Percentiles rank a stretch among this genome's conserved stretches.
Evolutionary conservation across 1,140 invertebrate species (phyloP).

Genomic region (Plectrocnemia conspersa): DNA sequence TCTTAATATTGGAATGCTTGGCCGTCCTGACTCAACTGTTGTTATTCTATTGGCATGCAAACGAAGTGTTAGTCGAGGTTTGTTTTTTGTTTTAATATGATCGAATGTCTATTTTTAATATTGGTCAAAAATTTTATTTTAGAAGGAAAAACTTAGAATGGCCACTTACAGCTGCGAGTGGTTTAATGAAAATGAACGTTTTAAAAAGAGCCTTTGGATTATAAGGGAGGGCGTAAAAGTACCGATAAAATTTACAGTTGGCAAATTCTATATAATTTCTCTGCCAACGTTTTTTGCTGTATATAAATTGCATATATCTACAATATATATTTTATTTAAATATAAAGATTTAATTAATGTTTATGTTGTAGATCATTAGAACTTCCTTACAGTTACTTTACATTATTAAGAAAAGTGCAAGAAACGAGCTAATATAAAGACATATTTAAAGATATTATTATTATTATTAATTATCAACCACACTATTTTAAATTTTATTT

Average conservation of each 20-base stretch:
- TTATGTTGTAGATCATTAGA: conserved; percentile 32
- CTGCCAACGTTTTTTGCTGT: conserved; percentile 41
- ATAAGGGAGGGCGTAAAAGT: conserved; percentile 39
- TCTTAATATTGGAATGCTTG: conserved; percentile 39
- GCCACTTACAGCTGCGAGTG: conserved; percentile 39
- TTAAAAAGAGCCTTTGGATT: conserved; percentile 36
- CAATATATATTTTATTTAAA: neutral
- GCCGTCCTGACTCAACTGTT: conserved; percentile 39
- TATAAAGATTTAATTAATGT: conserved; percentile 7
- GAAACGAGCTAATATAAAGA: too few species aligned
- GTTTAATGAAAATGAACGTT: conserved; percentile 28
- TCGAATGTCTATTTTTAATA: too few species aligned
- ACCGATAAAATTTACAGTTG: conserved; percentile 40
- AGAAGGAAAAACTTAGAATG: conserved; percentile 39
- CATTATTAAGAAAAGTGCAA: conserved; percentile 28
- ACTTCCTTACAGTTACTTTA: conserved; percentile 35
- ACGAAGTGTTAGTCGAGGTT: conserved; percentile 39
- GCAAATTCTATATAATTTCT: conserved; percentile 43
- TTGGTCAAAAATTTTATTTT: too few species aligned
- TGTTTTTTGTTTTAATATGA: neutral
- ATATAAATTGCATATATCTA: too few species aligned
- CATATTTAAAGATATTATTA: too few species aligned
- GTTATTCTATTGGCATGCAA: conserved; percentile 42
- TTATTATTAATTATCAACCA: too few species aligned
- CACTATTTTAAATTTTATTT: too few species aligned